Base-by-base conservation (phyloP, 2,888 invertebrate genomes). In the Platerodrilus igneus region DNA sequence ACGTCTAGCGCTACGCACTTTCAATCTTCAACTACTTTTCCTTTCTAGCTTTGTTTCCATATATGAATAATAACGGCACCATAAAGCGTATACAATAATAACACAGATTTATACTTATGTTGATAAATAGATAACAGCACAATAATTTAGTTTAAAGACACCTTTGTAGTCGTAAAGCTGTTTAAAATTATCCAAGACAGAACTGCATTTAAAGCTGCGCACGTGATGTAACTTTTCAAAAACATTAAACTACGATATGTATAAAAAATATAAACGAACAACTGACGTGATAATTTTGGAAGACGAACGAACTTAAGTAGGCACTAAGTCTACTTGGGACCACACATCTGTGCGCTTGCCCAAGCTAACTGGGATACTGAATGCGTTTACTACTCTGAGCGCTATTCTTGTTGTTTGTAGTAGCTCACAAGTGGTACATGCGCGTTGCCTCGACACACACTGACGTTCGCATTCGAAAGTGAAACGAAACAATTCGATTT, bases 381-480 rank as follows among this genome's bases (percentile, higher is more conserved):
- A n/a, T n/a, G 60, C 64, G 59, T 50, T 55, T 48, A 53, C 56
- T 60, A 54, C n/a, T n/a, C n/a, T n/a, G n/a, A 58, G 58, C 62
- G 51, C 57, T 56, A 58, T 58, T 60, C 59, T 60, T 60, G 60
- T 59, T 52, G 62, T 62, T 63, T 62, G 62, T 63, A 63, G 56
- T 55, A 52, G 56, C 51, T 60, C 55, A 52, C 55, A 53, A 47
- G n/a, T n/a, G 51, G 59, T 55, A 58, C 64, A 60, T 64, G 63
- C 64, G 66, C 62, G 52, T 44, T 57, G 45, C 44, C 48, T 49
- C 41, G 44, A 47, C 48, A 41, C 41, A 44, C 47, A 43, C 57
- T 66, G 56, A 54, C 63, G 63, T 70, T 68, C n/a, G n/a, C 70
- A 68, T 70, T 64, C 61, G 68, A 67, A 68, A 67, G 67, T 68